Base-by-base conservation (phyloP, 1,140 invertebrate genomes). In the Zaprionus inermis region DNA sequence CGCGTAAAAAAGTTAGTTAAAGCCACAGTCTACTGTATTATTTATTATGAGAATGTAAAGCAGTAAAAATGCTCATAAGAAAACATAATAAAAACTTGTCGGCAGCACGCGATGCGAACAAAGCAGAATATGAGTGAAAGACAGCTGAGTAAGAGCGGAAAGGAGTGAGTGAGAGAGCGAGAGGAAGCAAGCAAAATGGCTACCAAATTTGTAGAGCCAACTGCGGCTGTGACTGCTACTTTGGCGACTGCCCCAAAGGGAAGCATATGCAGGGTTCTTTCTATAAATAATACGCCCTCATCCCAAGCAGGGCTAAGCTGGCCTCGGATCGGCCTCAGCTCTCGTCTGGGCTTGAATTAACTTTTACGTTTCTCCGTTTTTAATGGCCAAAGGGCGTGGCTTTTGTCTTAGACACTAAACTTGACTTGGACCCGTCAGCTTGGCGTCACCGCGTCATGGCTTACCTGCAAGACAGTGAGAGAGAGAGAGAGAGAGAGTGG, bases 41-140 rank as follows among this genome's bases (percentile, higher is more conserved):
- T 49, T 18, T 76, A 83, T 76, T 76, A 79, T 78, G 80, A 80
- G 80, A 83, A 83, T 83, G 81, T 69, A 78, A 81, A 85, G 60
- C 66, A 81, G 73, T 59, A 71, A 70, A 70, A 73, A 65, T 51
- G 46, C 59, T 58, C 57, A 82, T 52, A 69, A 60, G 57, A 55
- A 52, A 36, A 30, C 46, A 71, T 34, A 83, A 82, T 34, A 82
- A 72, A 56, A 63, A 51, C 56, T 38, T 59, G 59, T 32, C 28
- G 28, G 52, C 51, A 34, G 60, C 28, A 68, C 20, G 44, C 24
- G 51, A 72, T 63, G n/a, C 16, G 41, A 54, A 67, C 12, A 38
- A 56, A 36, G 38, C 55, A 57, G 56, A 64, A 70, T 55, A 56
- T 18, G 30, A 22, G 6, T 34, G 34, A 41, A 11, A 38, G 11